phyloP scores from a whole-genome alignment of 1,140 invertebrate genomes.

The Lethrus apterus region DNA sequence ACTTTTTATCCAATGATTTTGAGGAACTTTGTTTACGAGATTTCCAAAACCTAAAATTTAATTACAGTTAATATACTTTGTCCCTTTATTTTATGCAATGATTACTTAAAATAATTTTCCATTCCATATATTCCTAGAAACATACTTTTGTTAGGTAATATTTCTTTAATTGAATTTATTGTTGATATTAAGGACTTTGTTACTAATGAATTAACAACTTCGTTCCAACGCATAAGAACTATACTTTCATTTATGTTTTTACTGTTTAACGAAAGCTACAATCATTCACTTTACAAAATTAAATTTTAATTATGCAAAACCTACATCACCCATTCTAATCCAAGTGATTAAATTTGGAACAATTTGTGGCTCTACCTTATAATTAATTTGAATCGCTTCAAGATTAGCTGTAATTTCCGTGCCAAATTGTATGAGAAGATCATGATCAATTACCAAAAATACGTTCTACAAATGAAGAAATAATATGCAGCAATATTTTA shows the following conservation, averaged over 20 bases:
- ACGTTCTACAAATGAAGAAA: too few relatives aligned
- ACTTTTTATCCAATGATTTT: slow-evolving; percentile 21
- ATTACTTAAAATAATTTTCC: slow-evolving; percentile 40
- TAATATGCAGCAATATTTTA: too few relatives aligned
- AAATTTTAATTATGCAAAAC: slow-evolving; percentile 6
- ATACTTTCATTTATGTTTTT: slow-evolving; percentile 35
- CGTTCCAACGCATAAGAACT: slow-evolving; percentile 41
- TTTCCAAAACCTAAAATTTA: slow-evolving; percentile 14
- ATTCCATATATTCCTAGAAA: slow-evolving; percentile 44
- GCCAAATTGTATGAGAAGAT: too few relatives aligned
- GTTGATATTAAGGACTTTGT: slow-evolving; percentile 32
- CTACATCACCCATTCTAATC: slow-evolving; percentile 33
- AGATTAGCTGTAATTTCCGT: too few relatives aligned
- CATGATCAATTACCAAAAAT: too few relatives aligned
- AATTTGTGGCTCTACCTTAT: slow-evolving; percentile 34
- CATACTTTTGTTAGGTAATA: slow-evolving; percentile 34
- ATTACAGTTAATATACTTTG: not conserved
- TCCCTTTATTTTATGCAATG: not conserved
- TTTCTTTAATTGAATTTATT: slow-evolving; percentile 30
- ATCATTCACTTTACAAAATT: slow-evolving; percentile 30
- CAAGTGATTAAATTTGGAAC: slow-evolving; percentile 44
- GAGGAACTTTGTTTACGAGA: slow-evolving; percentile 14
- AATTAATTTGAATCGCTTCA: too few relatives aligned
- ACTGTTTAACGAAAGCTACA: slow-evolving; percentile 13
- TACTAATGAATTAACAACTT: slow-evolving; percentile 38